Percentiles rank a stretch among this genome's conserved stretches.
phyloP scores from a whole-genome alignment of 1,140 invertebrate genomes.

The Rhysida immarginata region DNA sequence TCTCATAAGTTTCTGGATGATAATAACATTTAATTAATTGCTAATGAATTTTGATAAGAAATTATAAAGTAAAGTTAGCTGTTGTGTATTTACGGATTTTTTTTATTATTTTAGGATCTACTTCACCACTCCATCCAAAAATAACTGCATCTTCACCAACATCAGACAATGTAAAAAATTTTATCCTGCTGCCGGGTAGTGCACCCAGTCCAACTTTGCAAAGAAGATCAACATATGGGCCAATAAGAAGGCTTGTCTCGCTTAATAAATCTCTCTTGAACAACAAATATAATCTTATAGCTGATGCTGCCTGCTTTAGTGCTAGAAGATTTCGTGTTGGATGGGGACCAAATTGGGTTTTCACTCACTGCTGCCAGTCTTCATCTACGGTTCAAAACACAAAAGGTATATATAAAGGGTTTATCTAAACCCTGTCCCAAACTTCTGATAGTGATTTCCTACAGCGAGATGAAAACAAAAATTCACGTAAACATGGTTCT shows the following conservation, averaged over 20 bases:
- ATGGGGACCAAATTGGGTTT: conserved; percentile 49
- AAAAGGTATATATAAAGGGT: too few relatives aligned
- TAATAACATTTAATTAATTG: too few relatives aligned
- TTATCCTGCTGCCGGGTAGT: conserved; percentile 14
- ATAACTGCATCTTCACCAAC: neutral
- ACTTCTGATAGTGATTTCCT: too few relatives aligned
- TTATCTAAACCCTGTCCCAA: too few relatives aligned
- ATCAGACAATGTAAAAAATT: neutral
- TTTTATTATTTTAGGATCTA: neutral
- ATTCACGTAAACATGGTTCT: too few relatives aligned
- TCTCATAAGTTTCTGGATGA: too few relatives aligned
- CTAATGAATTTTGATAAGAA: too few relatives aligned
- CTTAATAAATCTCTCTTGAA: conserved; percentile 23
- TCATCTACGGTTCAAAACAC: too few relatives aligned
- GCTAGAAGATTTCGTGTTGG: conserved; percentile 53
- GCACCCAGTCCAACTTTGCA: neutral
- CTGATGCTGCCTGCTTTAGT: conserved; percentile 45
- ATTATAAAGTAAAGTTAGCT: too few relatives aligned
- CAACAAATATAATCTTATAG: conserved; percentile 34
- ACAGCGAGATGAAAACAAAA: too few relatives aligned
- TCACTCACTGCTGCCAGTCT: conserved; percentile 38
- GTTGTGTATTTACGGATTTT: too few relatives aligned
- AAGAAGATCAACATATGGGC: neutral
- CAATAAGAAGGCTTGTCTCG: conserved; percentile 15
- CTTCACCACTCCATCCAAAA: neutral